Evolutionary conservation across 2,888 invertebrate species (phyloP).

Genomic region (Drosophila melanosoma): DNA sequence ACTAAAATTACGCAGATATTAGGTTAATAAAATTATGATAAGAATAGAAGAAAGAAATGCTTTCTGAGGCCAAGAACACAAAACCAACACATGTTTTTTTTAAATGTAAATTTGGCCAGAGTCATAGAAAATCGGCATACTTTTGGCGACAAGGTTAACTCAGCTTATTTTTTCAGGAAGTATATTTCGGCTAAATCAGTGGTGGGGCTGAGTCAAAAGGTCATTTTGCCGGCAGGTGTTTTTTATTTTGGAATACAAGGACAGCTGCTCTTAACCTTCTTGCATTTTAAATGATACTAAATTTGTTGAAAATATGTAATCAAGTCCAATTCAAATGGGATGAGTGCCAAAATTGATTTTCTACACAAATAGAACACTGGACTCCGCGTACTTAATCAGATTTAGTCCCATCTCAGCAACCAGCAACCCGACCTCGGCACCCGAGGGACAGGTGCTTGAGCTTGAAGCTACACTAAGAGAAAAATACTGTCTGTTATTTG

Average conservation of each 20-base stretch:
- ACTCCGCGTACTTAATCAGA: conserved; percentile 21
- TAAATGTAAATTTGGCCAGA: not conserved
- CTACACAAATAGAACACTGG: conserved; percentile 47
- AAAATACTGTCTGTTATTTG: not conserved
- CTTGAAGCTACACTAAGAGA: not conserved
- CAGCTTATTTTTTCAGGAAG: not conserved
- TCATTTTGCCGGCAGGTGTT: not conserved
- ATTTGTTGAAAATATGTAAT: not conserved
- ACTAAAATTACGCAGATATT: not conserved
- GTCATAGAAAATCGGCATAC: not conserved
- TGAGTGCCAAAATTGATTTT: conserved; percentile 49
- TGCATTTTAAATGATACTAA: not conserved
- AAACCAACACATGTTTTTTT: not conserved
- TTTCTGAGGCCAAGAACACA: not conserved
- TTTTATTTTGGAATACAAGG: not conserved
- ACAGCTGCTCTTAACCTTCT: not conserved
- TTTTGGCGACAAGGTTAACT: not conserved
- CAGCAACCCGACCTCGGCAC: not conserved
- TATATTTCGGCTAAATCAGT: not conserved
- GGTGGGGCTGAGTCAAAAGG: not conserved
- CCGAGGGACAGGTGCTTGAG: conserved; percentile 3
- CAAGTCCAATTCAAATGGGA: conserved; percentile 7
- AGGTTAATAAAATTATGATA: not conserved
- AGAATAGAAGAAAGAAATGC: not conserved
- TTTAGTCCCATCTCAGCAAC: conserved; percentile 5